A percentile compares a stretch with the other conserved stretches of the same genome.
phyloP scores from a whole-genome alignment of 1,140 invertebrate genomes.

The Aphelenchoides avenae region DNA sequence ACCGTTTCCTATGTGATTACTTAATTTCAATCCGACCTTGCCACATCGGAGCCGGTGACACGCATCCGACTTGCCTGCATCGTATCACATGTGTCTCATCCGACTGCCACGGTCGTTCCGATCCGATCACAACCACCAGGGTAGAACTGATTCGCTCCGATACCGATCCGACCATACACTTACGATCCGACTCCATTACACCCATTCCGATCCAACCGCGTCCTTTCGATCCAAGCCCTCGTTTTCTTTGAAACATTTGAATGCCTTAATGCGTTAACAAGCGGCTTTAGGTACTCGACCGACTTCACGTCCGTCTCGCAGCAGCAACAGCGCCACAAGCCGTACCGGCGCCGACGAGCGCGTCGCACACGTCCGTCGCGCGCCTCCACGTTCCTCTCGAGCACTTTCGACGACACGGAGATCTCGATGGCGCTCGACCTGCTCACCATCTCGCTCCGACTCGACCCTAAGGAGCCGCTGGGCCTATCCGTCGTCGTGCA shows the following conservation, averaged over 20 bases:
- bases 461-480: slow-evolving; percentile 28
- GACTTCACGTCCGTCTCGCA: slow-evolving; percentile 35
- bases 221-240: background rate
- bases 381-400: slow-evolving; percentile 36
- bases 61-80: too few relatives aligned
- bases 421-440: slow-evolving; percentile 28
- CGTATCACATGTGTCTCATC: too few relatives aligned
- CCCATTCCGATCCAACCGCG: background rate
- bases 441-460: slow-evolving; percentile 28
- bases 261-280: too few relatives aligned
- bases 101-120: too few relatives aligned
- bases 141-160: too few relatives aligned
- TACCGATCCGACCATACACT: background rate
- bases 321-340: slow-evolving; percentile 18
- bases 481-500: slow-evolving; percentile 25
- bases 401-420: slow-evolving; percentile 27
- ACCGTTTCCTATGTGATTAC: too few relatives aligned
- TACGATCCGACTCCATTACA: background rate
- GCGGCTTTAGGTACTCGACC: slow-evolving; percentile 29
- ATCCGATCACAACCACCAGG: too few relatives aligned
- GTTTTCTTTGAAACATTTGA: background rate
- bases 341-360: slow-evolving; percentile 11
- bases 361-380: slow-evolving; percentile 2
- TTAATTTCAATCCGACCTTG: too few relatives aligned
- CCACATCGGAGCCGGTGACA: too few relatives aligned